Percentiles rank a stretch among this genome's conserved stretches.
Evolutionary conservation across 2,113 vertebrate species (phyloP).

Genomic region (Turdus rufiventris): DNA sequence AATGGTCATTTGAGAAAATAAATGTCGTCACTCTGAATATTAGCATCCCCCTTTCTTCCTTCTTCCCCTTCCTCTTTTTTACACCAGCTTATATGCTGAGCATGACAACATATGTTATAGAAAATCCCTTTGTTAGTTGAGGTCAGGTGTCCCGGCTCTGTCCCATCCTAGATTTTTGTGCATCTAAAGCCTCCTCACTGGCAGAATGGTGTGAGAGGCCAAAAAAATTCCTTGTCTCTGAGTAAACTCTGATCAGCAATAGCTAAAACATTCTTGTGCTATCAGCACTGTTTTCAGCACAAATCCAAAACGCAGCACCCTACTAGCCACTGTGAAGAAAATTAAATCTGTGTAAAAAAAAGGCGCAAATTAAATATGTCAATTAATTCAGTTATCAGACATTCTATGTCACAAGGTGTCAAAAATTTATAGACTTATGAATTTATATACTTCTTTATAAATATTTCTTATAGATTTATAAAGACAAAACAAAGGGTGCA

Average conservation of each 20-base stretch:
- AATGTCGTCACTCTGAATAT: background rate
- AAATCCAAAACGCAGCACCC: background rate
- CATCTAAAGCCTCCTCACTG: accelerated
- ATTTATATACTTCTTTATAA: background rate
- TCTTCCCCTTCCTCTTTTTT: background rate
- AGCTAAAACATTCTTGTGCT: background rate
- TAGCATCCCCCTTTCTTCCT: background rate
- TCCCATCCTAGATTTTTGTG: background rate
- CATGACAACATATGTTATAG: background rate
- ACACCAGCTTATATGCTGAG: background rate
- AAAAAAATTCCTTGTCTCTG: background rate
- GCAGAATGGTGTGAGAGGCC: background rate
- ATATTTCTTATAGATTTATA: background rate
- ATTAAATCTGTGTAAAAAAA: background rate
- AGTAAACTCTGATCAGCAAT: background rate
- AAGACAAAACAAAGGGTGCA: background rate
- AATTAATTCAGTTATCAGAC: background rate
- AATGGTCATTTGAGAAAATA: background rate
- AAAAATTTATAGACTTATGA: background rate
- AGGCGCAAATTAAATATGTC: background rate
- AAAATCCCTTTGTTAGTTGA: background rate
- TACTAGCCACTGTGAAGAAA: background rate
- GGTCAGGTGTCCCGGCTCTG: accelerated
- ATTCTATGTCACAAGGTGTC: background rate
- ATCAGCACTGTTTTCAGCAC: background rate